Conservation (phyloP, 2,888 invertebrate genomes). For the Mythimna pallens region DNA sequence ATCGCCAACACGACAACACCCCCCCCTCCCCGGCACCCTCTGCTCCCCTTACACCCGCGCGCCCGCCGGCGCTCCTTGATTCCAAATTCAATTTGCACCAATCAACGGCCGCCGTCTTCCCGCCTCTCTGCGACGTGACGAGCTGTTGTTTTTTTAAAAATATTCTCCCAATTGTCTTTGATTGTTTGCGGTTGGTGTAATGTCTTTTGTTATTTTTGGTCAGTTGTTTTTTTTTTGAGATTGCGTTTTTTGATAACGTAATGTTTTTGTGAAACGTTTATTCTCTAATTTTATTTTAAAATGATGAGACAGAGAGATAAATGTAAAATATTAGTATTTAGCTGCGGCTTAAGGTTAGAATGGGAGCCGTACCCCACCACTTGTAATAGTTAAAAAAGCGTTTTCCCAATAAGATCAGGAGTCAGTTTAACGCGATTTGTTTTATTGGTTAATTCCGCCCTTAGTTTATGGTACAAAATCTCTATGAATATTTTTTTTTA, state of each 20-base stretch:
- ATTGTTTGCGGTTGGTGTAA: constrained; percentile 67
- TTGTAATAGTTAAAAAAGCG: too few species aligned
- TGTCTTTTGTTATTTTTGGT: constrained; percentile 58
- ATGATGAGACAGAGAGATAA: neutral
- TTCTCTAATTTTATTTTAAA: neutral
- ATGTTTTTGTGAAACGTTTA: constrained; percentile 1
- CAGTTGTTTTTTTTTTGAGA: constrained; percentile 22
- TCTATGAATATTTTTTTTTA: too few species aligned
- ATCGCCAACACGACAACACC: constrained; percentile 90
- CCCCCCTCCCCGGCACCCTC: constrained; percentile 68
- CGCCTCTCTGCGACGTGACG: constrained; percentile 88
- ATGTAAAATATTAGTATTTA: too few species aligned
- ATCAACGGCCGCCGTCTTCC: constrained; percentile 90
- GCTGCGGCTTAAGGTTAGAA: too few species aligned
- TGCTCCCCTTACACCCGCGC: constrained; percentile 50
- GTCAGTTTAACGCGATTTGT: too few species aligned
- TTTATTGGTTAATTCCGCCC: too few species aligned
- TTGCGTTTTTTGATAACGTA: neutral
- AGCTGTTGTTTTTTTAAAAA: constrained; percentile 67
- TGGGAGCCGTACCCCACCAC: too few species aligned
- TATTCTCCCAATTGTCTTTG: constrained; percentile 60
- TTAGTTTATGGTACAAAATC: too few species aligned
- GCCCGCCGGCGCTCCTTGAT: constrained; percentile 79
- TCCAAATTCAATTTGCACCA: constrained; percentile 91
- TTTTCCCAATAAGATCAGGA: too few species aligned